phyloP scores from a whole-genome alignment of 2,888 invertebrate species.

The Aphrophora alni region DNA sequence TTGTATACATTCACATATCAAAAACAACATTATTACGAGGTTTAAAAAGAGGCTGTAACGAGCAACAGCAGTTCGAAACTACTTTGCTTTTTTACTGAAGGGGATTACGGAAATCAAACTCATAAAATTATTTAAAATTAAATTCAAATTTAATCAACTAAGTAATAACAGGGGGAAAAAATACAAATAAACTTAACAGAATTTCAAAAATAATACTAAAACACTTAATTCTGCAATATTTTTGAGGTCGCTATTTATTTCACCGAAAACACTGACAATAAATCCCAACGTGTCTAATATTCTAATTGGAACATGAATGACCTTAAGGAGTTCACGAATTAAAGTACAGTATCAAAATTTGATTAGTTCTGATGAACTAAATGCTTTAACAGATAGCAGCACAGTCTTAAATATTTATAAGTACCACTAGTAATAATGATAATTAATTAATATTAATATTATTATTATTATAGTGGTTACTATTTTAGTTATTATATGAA shows the following conservation, averaged over 20 bases:
- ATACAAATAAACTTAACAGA: too few species aligned
- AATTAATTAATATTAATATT: too few species aligned
- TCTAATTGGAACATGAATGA: not conserved
- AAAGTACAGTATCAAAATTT: not conserved
- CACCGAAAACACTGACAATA: not conserved
- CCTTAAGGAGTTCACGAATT: not conserved
- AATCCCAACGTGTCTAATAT: not conserved
- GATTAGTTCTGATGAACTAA: not conserved
- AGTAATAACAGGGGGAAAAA: too few species aligned
- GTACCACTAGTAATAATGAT: too few species aligned
- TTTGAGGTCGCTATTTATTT: not conserved
- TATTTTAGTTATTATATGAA: too few species aligned
- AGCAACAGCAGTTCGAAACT: not conserved
- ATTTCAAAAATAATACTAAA: not conserved
- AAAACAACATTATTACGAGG: constrained; percentile 3
- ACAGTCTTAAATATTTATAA: not conserved
- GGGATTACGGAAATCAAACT: constrained; percentile 28
- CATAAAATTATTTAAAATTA: not conserved
- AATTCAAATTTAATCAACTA: not conserved
- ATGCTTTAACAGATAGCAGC: not conserved
- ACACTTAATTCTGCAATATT: not conserved
- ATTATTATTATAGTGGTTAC: too few species aligned
- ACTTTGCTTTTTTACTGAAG: not conserved
- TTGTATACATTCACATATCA: not conserved
- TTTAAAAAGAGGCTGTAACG: constrained; percentile 7